phyloP scores from a whole-genome alignment of 2,113 vertebrate genomes.

The Lonchura striata region DNA sequence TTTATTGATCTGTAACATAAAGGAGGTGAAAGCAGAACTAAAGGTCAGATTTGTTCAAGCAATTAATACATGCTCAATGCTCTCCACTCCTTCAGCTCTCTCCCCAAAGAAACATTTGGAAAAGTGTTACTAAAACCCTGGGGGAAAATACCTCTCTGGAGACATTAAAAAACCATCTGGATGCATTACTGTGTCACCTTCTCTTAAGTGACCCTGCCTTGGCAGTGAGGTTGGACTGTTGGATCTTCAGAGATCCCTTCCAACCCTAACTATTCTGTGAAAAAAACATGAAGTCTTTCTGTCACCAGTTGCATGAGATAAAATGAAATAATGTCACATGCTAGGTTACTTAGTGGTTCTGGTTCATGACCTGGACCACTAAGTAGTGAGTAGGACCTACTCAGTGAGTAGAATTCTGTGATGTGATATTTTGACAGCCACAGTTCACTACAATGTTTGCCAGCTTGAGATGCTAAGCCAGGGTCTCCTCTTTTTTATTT shows the following conservation, averaged over 20 bases:
- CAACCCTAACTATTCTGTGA: not conserved
- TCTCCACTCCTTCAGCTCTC: not conserved
- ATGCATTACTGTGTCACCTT: not conserved
- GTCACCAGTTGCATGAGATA: not conserved
- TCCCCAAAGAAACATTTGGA: not conserved
- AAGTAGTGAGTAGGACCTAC: too few species aligned
- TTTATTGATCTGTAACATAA: not conserved
- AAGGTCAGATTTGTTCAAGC: not conserved
- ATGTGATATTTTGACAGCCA: slow-evolving; percentile 53
- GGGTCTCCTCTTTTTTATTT: not conserved
- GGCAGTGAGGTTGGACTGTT: not conserved
- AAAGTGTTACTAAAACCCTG: not conserved
- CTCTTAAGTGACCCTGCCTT: not conserved
- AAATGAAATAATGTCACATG: not conserved
- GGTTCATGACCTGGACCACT: not conserved
- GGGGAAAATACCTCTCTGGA: not conserved
- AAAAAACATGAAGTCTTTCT: not conserved
- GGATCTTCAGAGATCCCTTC: not conserved
- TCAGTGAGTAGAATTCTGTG: slow-evolving; percentile 3
- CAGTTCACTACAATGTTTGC: not conserved
- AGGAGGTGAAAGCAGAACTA: not conserved
- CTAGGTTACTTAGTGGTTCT: not conserved
- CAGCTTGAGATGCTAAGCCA: not conserved
- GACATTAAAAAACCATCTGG: too few species aligned
- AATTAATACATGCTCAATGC: not conserved